Percentiles rank a stretch among this genome's conserved stretches.
Evolutionary conservation across 2,113 vertebrate genomes (phyloP).

Genomic region (Lampris megalopsis): DNA sequence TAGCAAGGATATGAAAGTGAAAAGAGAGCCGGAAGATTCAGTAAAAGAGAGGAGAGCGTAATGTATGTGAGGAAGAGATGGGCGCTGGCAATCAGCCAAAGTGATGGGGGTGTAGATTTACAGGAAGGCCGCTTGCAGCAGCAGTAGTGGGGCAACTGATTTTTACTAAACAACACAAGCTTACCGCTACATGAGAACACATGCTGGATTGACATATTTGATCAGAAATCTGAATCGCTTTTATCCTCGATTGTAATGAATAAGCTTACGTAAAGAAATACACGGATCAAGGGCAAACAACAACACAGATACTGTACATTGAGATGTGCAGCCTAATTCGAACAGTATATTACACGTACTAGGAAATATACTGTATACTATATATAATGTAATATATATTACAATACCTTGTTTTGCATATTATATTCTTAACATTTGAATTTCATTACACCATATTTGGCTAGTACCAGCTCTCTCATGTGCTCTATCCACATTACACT

Average conservation of each 20-base stretch:
- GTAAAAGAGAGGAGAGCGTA: slow-evolving; percentile 2
- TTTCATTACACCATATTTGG: background rate
- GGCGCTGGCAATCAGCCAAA: slow-evolving; percentile 30
- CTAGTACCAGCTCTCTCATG: background rate
- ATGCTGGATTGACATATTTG: background rate
- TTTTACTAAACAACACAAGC: slow-evolving; percentile 2
- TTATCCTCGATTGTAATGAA: background rate
- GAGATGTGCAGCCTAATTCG: no score
- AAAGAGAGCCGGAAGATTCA: background rate
- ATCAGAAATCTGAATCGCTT: background rate
- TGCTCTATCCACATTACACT: background rate
- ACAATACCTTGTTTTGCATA: no score
- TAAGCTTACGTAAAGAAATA: no score
- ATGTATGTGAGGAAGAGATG: slow-evolving; percentile 28
- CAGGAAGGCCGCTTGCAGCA: slow-evolving; percentile 24
- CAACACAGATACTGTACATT: no score
- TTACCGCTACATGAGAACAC: background rate
- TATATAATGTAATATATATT: background rate
- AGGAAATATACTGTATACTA: background rate
- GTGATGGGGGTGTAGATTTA: slow-evolving; percentile 47
- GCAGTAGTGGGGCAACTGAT: slow-evolving; percentile 12
- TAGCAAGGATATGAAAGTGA: background rate
- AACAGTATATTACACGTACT: no score
- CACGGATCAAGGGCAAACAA: no score
- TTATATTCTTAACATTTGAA: background rate